Base-by-base conservation (phyloP, 1,140 invertebrate genomes). In the Homarus americanus region DNA sequence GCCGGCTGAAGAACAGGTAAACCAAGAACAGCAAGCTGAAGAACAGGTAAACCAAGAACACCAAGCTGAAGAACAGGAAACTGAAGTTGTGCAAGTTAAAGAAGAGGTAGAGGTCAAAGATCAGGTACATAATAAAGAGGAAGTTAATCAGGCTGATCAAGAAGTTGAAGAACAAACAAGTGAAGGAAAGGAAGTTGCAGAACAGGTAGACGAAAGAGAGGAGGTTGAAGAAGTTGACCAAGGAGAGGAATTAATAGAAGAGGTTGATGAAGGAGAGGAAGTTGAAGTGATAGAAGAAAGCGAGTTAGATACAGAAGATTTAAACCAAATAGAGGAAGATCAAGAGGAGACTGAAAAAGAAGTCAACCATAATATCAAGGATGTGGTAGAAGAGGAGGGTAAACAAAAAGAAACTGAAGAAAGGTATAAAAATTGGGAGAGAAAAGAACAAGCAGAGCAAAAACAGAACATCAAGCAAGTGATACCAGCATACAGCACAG, bases 361-460 rank as follows among this genome's bases (percentile, higher is more conserved):
- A 76, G 17, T 32, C 5, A 17, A 76, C 36, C 12, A 76, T 7
- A 41, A 76, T n/a, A n/a, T n/a, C 2, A 5, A 41, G 24, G 24
- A 1, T 20, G 15, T 28, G 9, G 10, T 15, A 76, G 24, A 12
- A 36, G 28, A 76, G 24, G 73, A 38, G 10, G 40, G 40, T 41
- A 32, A 49, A 44, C 4, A 41, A 32, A 41, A 79, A 53, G 78
- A 41, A 80, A 24, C n/a, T 28, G 41, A 86, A 53, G 20, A 75
- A 17, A 7, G 53, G 36, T 69, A 34, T 49, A 9, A 86, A 15
- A n/a, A 86, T 76, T 32, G 28, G 53, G 69, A 76, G 32, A 73
- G 20, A 20, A 15, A 32, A 73, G 53, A 85, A 44, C n/a, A 75
- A 76, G 53, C 10, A 72, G 82, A 72, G 28, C 82, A 44, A 49